These are phyloP conservation scores for Catostomus latipinnis DNA, from an alignment of 2,797 vertebrate genomes.

Conservation along the genomic window DNA sequence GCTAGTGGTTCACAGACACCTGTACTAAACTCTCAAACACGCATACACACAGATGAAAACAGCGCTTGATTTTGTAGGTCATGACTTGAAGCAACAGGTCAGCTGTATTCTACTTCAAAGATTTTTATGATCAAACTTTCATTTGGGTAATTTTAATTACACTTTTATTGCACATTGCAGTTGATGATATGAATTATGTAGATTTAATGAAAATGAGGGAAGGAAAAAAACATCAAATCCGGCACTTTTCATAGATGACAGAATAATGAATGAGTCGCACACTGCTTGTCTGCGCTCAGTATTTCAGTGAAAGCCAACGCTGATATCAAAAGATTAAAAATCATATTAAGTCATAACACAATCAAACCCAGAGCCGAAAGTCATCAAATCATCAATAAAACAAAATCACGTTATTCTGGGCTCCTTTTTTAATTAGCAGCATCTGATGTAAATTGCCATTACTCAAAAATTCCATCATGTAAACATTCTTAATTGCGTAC, in stretches of 20 bases:
- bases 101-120: constrained; percentile 43
- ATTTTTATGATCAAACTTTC: constrained; percentile 46
- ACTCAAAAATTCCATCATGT: constrained; percentile 43
- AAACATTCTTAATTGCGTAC: constrained; percentile 54
- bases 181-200: constrained; percentile 69
- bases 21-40: background rate
- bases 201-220: constrained; percentile 61
- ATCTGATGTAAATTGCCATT: constrained; percentile 49
- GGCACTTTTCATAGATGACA: constrained; percentile 23
- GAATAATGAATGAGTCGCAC: constrained; percentile 11
- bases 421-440: constrained; percentile 42
- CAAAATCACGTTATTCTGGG: constrained; percentile 22
- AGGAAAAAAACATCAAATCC: constrained; percentile 48
- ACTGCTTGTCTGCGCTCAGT: constrained; percentile 24
- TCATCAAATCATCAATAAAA: constrained; percentile 55
- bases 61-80: constrained; percentile 45
- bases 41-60: background rate
- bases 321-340: constrained; percentile 54
- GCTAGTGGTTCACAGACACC: background rate
- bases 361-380: constrained; percentile 45
- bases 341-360: constrained; percentile 54
- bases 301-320: constrained; percentile 30
- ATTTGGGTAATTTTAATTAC: constrained; percentile 59
- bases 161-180: constrained; percentile 68
- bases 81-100: constrained; percentile 54